A percentile compares a stretch with the other conserved stretches of the same genome.
Conservation (phyloP, 2,113 vertebrate genomes). For the Lucifuga dentata region DNA sequence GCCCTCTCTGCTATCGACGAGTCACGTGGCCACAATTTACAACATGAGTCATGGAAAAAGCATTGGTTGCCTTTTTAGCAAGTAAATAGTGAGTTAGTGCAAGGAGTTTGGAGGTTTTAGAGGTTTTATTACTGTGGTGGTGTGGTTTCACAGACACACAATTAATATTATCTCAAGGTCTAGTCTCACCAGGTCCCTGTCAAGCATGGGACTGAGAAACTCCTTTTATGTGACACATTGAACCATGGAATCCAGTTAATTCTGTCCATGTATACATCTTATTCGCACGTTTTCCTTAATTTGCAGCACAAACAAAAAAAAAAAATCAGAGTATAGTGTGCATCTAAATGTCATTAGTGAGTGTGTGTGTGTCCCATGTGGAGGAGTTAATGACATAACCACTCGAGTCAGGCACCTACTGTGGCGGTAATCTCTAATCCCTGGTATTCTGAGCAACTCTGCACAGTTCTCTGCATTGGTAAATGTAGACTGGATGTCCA, state of each 20-base stretch:
- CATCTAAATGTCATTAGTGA: no score
- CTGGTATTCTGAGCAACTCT: slow-evolving; percentile 75
- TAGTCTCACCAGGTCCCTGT: slow-evolving; percentile 13
- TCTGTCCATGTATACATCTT: no score
- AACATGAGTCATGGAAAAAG: slow-evolving; percentile 31
- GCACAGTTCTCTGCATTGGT: slow-evolving; percentile 36
- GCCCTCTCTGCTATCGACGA: slow-evolving; percentile 16
- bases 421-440: slow-evolving; percentile 83
- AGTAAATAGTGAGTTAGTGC: neutral
- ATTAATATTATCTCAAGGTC: slow-evolving; percentile 21
- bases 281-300: no score
- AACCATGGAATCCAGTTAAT: no score
- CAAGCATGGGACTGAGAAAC: no score
- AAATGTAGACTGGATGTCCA: slow-evolving; percentile 42
- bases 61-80: slow-evolving; percentile 18
- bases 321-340: no score
- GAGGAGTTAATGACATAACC: slow-evolving; percentile 77
- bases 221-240: no score
- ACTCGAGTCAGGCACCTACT: slow-evolving; percentile 56
- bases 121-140: no score
- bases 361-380: slow-evolving; percentile 32
- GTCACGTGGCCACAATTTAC: slow-evolving; percentile 38
- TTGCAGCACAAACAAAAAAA: no score
- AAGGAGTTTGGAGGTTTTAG: no score
- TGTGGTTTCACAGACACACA: slow-evolving; percentile 29